Evolutionary conservation across 1,140 invertebrate genomes (phyloP), one percentile per base, ranked within the genome.

Genomic region (Proales similis): DNA sequence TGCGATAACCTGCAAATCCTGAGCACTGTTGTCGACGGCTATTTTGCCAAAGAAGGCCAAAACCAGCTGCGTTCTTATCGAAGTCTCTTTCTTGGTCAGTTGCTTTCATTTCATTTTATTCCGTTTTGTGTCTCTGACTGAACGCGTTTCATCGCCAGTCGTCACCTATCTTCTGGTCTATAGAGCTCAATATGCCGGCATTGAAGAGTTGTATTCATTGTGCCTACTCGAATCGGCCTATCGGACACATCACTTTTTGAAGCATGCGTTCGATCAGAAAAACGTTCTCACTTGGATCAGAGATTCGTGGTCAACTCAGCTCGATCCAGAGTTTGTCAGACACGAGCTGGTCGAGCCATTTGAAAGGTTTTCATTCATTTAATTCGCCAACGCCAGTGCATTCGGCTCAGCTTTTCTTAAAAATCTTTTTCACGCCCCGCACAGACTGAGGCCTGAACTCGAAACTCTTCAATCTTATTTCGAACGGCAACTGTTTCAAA

Each of bases 201-300:
- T 57, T 26, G 36, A 57, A 42, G 29, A 57, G 17, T 20, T 57
- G 7, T 42, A 57, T 19, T 12, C 45, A 17, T 26, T 57, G 5
- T 42, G 22, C 2, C 12, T 57, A 57, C 32, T 3, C 5, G 19
- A 57, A 57, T 29, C 51, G 45, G 30, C 36, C 39, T 42, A 57
- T n/a, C n/a, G 45, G 45, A 57, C 45, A 24, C 45, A 20, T 26
- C 66, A 75, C 71, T 74, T 73, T 64, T 57, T 74, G 27, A 71
- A 67, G 26, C 74, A 73, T 60, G 69, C 73, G 61, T 64, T 73
- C 32, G 66, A 74, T 67, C 72, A 74, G 38, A 72, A 68, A 63
- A 72, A 68, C 51, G 46, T 75, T 22, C n/a, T 66, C 11, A 72
- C 71, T 2, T 75, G 72, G 74, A 71, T 74, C 38, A 72, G 71